Conservation (phyloP, 2,113 vertebrate species). For the Aphyosemion australe region DNA sequence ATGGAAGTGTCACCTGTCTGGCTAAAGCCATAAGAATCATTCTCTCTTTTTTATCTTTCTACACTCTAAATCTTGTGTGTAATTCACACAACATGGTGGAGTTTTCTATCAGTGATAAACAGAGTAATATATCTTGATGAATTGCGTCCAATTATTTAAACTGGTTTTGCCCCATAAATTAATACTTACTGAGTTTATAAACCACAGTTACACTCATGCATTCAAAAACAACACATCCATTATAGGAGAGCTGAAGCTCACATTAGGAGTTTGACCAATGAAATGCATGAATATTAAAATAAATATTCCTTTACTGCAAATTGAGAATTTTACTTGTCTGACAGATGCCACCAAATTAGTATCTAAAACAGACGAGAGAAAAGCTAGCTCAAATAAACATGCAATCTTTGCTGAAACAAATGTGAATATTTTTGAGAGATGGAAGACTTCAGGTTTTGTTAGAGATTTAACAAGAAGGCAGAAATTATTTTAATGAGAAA, state of each 20-base stretch:
- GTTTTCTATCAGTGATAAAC: conserved; percentile 6
- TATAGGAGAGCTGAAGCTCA: background rate
- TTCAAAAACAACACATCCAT: background rate
- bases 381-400: no score
- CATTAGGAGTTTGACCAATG: background rate
- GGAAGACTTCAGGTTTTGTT: no score
- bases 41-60: background rate
- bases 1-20: conserved; percentile 28
- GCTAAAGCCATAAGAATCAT: conserved; percentile 27
- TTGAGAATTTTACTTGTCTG: background rate
- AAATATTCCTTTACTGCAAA: background rate
- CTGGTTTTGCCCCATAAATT: background rate
- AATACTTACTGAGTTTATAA: background rate
- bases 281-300: background rate
- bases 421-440: no score
- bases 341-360: no score
- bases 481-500: no score
- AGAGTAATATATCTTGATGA: background rate
- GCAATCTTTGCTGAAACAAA: no score
- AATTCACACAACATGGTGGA: background rate
- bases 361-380: no score
- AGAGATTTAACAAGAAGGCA: no score
- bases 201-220: background rate
- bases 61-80: background rate
- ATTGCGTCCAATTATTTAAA: background rate